phyloP scores from a whole-genome alignment of 2,797 vertebrate species.

The Coccyzus lansbergi region DNA sequence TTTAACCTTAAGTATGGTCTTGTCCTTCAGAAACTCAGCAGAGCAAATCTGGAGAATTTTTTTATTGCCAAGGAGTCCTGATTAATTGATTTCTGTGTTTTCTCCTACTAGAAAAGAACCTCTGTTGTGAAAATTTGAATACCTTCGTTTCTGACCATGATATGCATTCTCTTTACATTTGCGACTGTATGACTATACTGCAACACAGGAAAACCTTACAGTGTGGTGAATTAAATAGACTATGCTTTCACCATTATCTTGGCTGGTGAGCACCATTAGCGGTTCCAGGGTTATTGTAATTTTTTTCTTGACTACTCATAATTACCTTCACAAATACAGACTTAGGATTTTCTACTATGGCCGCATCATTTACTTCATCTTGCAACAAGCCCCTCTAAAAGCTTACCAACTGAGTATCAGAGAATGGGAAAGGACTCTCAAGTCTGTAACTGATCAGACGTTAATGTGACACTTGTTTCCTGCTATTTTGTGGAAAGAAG shows the following conservation, averaged over 20 bases:
- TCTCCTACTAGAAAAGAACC: not conserved
- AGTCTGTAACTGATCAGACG: fast-evolving
- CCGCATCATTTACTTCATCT: fast-evolving
- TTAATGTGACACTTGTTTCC: not conserved
- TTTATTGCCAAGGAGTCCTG: not conserved
- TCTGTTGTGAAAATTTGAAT: not conserved
- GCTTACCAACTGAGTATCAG: not conserved
- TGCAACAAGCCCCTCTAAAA: not conserved
- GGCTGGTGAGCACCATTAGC: not conserved
- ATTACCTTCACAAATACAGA: not conserved
- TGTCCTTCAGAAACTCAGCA: not conserved
- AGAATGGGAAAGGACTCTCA: not conserved
- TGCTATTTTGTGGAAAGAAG: not conserved
- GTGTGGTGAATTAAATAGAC: not conserved
- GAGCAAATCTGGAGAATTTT: not conserved
- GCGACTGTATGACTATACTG: not conserved
- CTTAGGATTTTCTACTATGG: not conserved
- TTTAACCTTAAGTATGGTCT: not conserved
- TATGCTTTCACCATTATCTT: not conserved
- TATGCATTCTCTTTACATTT: not conserved
- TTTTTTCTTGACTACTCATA: not conserved
- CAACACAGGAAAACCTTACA: not conserved
- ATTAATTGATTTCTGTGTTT: not conserved
- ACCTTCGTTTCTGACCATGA: not conserved
- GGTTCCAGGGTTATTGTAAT: fast-evolving